Percentiles rank a stretch among this genome's conserved stretches.
phyloP scores from a whole-genome alignment of 2,113 vertebrate species.

The Chascanopsetta lugubris region DNA sequence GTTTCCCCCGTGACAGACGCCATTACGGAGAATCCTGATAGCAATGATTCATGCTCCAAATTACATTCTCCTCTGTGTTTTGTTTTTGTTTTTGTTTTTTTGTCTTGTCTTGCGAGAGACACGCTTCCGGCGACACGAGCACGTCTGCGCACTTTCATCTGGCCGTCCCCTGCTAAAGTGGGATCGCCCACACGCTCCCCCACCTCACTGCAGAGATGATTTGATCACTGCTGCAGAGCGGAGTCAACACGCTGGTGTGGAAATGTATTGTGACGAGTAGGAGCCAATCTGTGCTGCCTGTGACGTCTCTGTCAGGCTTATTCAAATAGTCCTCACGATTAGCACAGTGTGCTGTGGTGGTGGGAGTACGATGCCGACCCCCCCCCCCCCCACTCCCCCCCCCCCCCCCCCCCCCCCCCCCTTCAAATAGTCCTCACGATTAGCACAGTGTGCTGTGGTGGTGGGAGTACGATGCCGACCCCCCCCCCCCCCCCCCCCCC shows the following conservation, averaged over 20 bases:
- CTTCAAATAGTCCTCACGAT: too few species aligned
- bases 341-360: too few species aligned
- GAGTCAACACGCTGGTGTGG: slow-evolving; percentile 42
- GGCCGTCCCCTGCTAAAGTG: slow-evolving; percentile 64
- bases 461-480: too few species aligned
- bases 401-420: too few species aligned
- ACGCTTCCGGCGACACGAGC: slow-evolving; percentile 72
- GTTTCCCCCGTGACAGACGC: slow-evolving; percentile 32
- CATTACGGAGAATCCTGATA: slow-evolving; percentile 66
- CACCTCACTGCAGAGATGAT: slow-evolving; percentile 59
- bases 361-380: too few species aligned
- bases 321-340: too few species aligned
- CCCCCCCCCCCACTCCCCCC: too few species aligned
- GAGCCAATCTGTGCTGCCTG: slow-evolving; percentile 44
- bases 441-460: too few species aligned
- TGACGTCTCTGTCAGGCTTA: slow-evolving; percentile 64
- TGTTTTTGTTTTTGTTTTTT: slow-evolving; percentile 25
- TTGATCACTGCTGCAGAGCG: slow-evolving; percentile 69
- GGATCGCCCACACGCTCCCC: slow-evolving; percentile 68
- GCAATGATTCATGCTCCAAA: slow-evolving; percentile 67
- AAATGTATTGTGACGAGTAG: slow-evolving; percentile 57
- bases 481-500: too few species aligned
- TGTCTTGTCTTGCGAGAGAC: slow-evolving; percentile 55
- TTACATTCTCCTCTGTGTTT: too few species aligned
- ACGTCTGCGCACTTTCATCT: slow-evolving; percentile 65